Percentiles rank a stretch among this genome's conserved stretches.
phyloP scores from a whole-genome alignment of 1,140 invertebrate species.

The Drosophila teissieri region DNA sequence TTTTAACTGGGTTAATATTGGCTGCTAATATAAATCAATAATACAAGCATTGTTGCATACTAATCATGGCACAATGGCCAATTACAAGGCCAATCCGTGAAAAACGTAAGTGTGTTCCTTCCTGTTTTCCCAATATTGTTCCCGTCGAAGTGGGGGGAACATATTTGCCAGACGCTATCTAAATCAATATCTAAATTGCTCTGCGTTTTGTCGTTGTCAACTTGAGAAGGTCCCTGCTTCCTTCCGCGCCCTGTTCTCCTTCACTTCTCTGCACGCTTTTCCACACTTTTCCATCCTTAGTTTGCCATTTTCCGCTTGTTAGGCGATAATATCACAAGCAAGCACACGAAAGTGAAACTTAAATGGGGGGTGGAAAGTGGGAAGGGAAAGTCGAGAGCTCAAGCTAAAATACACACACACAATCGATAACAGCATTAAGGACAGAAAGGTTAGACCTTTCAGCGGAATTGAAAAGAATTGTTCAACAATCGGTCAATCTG shows the following conservation, averaged over 20 bases:
- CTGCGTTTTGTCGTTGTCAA: slow-evolving; percentile 44
- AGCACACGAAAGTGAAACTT: slow-evolving; percentile 30
- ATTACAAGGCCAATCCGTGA: slow-evolving; percentile 21
- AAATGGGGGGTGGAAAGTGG: slow-evolving; percentile 1
- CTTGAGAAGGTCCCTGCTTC: slow-evolving; percentile 12
- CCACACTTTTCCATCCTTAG: slow-evolving; percentile 19
- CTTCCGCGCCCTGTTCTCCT: no score
- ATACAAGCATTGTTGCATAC: not conserved
- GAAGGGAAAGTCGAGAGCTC: not conserved
- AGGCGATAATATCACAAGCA: slow-evolving; percentile 59
- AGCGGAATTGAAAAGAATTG: slow-evolving; percentile 14
- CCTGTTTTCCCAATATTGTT: slow-evolving; percentile 4
- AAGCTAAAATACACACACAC: slow-evolving; percentile 6
- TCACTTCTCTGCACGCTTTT: no score
- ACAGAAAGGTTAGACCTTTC: slow-evolving; percentile 36
- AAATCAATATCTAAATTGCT: slow-evolving; percentile 71
- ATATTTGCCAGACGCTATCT: slow-evolving; percentile 55
- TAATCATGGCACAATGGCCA: slow-evolving; percentile 36
- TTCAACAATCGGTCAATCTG: slow-evolving; percentile 22
- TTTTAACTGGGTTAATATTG: slow-evolving; percentile 7
- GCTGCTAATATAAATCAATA: not conserved
- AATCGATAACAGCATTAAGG: slow-evolving; percentile 4
- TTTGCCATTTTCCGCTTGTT: slow-evolving; percentile 64
- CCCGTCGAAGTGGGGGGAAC: slow-evolving; percentile 6
- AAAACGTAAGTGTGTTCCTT: not conserved